Percentiles rank a stretch among this genome's conserved stretches.
Evolutionary conservation across 2,888 invertebrate species (phyloP).

Genomic region (Drosophila infuscata): DNA sequence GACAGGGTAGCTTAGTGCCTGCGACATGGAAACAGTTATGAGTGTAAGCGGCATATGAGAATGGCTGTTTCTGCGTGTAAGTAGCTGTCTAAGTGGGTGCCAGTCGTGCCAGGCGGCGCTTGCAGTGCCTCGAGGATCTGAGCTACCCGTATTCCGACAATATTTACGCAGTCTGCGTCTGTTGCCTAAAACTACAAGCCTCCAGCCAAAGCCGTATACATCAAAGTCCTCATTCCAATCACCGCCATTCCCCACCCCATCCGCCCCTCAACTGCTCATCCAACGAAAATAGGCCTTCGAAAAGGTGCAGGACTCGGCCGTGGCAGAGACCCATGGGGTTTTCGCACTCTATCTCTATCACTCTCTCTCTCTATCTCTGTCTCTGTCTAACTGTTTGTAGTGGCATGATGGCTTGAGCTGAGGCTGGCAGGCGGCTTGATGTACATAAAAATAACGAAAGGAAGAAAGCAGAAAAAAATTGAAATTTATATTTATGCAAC

Average conservation of each 20-base stretch:
- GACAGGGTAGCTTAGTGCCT: constrained; percentile 30
- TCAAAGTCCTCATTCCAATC: constrained; percentile 41
- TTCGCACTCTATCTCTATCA: neutral
- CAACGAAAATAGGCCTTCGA: constrained; percentile 33
- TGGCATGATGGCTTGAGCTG: constrained; percentile 23
- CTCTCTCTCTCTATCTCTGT: neutral
- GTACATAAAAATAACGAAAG: constrained; percentile 36
- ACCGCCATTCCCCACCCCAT: too few relatives aligned
- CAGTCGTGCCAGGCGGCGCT: constrained; percentile 14
- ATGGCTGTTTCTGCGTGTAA: constrained; percentile 47
- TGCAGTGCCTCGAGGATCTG: constrained; percentile 21
- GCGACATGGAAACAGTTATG: constrained; percentile 10
- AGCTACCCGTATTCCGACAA: constrained; percentile 40
- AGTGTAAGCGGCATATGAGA: constrained; percentile 40
- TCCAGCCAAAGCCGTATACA: constrained; percentile 44
- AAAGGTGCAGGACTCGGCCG: constrained; percentile 31
- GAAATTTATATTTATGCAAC: constrained; percentile 79
- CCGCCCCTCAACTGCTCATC: constrained; percentile 14
- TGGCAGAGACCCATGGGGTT: constrained; percentile 9
- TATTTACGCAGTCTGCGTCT: constrained; percentile 62
- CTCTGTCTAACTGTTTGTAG: neutral
- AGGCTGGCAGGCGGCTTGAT: constrained; percentile 40
- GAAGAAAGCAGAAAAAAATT: constrained; percentile 41
- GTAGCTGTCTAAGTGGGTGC: constrained; percentile 64
- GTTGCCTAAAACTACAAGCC: constrained; percentile 60